phyloP scores from a whole-genome alignment of 1,140 invertebrate genomes.

The Bombus pyrosoma region DNA sequence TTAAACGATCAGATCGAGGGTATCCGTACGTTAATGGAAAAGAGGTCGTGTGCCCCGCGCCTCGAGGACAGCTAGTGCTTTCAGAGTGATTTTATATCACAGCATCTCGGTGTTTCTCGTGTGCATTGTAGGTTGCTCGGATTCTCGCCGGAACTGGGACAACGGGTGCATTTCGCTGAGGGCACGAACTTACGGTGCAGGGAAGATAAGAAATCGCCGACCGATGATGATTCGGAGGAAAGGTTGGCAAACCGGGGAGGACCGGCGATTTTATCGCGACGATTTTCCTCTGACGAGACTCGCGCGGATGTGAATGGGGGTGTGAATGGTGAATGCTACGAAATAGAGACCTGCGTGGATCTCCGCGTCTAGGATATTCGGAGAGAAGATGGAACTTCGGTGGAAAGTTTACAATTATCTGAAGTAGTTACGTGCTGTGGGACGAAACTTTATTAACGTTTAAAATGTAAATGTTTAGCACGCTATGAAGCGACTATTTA shows the following conservation, averaged over 20 bases:
- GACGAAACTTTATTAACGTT: too few species aligned
- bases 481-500: neutral
- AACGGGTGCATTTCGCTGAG: slow-evolving; percentile 79
- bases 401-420: too few species aligned
- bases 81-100: slow-evolving; percentile 29
- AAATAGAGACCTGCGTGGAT: neutral
- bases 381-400: too few species aligned
- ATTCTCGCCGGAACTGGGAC: slow-evolving; percentile 79
- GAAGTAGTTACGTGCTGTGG: too few species aligned
- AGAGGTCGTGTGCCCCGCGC: slow-evolving; percentile 29
- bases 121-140: slow-evolving; percentile 82
- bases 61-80: slow-evolving; percentile 25
- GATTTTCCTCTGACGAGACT: neutral
- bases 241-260: slow-evolving; percentile 67
- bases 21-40: too few species aligned
- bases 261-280: neutral
- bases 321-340: neutral
- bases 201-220: slow-evolving; percentile 77
- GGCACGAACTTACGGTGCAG: slow-evolving; percentile 81
- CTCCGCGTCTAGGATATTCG: too few species aligned
- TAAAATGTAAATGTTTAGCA: too few species aligned
- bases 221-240: slow-evolving; percentile 72
- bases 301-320: neutral
- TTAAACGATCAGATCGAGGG: neutral
- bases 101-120: slow-evolving; percentile 73